Evolutionary conservation across 2,797 vertebrate genomes (phyloP).

Genomic region (Myioborus miniatus): DNA sequence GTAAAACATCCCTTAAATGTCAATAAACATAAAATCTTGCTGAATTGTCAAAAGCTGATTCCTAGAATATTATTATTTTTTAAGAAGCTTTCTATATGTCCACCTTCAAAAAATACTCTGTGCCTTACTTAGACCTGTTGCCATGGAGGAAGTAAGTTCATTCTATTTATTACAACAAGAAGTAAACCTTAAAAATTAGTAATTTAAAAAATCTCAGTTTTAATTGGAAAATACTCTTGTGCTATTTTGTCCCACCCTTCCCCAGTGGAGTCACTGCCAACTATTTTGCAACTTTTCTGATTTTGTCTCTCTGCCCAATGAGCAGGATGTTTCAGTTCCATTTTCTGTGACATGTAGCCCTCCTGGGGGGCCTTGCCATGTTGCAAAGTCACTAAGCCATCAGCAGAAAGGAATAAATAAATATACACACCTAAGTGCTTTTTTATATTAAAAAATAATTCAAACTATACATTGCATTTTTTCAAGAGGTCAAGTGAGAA

Average conservation of each 20-base stretch:
- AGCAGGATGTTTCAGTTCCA: not conserved
- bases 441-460: not conserved
- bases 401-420: not conserved
- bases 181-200: not conserved
- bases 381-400: not conserved
- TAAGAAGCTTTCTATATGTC: not conserved
- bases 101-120: not conserved
- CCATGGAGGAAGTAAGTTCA: not conserved
- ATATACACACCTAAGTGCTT: not conserved
- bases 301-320: not conserved
- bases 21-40: not conserved
- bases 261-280: not conserved
- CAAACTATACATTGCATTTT: rapidly evolving
- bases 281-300: not conserved
- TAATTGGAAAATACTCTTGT: not conserved
- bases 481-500: not conserved
- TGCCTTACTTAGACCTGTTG: not conserved
- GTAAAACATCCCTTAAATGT: not conserved
- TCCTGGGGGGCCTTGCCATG: rapidly evolving
- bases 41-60: not conserved
- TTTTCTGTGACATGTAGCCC: not conserved
- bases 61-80: not conserved
- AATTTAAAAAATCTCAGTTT: not conserved
- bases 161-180: not conserved
- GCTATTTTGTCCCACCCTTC: not conserved